Conservation (phyloP, 2,797 vertebrate species). For the Phylloscopus collybita region DNA sequence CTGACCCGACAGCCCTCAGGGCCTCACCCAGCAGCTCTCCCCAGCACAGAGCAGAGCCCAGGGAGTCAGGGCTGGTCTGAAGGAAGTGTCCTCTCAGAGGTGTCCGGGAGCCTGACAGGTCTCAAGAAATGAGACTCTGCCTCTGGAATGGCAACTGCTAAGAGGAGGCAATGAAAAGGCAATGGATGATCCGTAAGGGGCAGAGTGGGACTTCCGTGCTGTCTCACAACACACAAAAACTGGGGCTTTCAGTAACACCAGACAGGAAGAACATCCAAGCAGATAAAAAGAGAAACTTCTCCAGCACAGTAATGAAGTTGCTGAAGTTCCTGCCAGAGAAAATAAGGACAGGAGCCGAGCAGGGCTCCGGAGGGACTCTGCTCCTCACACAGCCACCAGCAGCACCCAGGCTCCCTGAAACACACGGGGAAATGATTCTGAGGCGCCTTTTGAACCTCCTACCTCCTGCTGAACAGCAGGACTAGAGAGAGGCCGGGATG, state of each 20-base stretch:
- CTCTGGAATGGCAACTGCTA: not conserved
- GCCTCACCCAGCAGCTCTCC: rapidly evolving
- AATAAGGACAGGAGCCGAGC: not conserved
- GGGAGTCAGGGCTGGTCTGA: rapidly evolving
- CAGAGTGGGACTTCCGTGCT: not conserved
- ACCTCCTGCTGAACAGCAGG: not conserved
- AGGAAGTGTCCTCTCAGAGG: not conserved
- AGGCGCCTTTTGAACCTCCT: rapidly evolving
- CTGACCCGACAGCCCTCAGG: not conserved
- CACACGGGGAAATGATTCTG: rapidly evolving
- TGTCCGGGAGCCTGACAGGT: not conserved
- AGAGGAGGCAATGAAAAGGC: not conserved
- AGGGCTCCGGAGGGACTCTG: not conserved
- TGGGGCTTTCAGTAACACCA: not conserved
- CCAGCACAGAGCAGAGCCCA: rapidly evolving
- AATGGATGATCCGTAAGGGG: not conserved
- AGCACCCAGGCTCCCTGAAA: not conserved
- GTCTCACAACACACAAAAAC: not conserved
- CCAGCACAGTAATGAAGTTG: not conserved
- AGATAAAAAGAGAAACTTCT: not conserved
- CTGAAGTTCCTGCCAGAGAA: not conserved
- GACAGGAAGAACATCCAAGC: not conserved
- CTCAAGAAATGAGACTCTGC: not conserved
- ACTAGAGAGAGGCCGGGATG: rapidly evolving
- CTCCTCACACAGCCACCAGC: not conserved